A percentile compares a stretch with the other conserved stretches of the same genome.
Conservation (phyloP, 2,888 invertebrate species). For the Tinea semifulvella region DNA sequence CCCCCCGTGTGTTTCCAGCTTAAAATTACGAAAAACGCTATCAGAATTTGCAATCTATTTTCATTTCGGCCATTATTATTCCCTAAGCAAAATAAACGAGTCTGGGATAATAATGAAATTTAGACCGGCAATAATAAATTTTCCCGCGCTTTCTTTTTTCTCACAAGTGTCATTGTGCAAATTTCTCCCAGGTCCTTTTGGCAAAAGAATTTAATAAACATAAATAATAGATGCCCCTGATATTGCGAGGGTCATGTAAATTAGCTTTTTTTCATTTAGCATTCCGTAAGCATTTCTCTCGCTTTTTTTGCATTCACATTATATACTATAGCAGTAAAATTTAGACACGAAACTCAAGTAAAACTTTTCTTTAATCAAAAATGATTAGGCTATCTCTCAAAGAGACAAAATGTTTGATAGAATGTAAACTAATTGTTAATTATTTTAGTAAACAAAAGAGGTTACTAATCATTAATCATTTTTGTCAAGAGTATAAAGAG, state of each 20-base stretch:
- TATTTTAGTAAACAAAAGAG: no score
- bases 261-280: slow-evolving; percentile 17
- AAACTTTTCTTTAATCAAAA: no score
- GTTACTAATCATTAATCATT: no score
- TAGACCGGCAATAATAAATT: slow-evolving; percentile 11
- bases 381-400: no score
- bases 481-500: no score
- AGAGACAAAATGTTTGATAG: no score
- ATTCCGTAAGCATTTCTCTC: not conserved
- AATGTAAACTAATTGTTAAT: no score
- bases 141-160: slow-evolving; percentile 9
- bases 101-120: slow-evolving; percentile 13
- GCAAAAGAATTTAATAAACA: slow-evolving; percentile 16
- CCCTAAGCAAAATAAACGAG: slow-evolving; percentile 13
- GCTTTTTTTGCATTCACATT: no score
- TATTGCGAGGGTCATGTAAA: slow-evolving; percentile 16
- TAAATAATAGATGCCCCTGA: slow-evolving; percentile 17
- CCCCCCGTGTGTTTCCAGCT: no score
- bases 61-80: slow-evolving; percentile 12
- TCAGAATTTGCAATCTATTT: slow-evolving; percentile 7
- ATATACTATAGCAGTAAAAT: no score
- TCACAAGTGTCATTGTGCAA: slow-evolving; percentile 13
- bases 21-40: not conserved
- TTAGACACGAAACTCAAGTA: no score
- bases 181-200: slow-evolving; percentile 5